Conservation (phyloP, 2,888 invertebrate species). For the Macaria notata region DNA sequence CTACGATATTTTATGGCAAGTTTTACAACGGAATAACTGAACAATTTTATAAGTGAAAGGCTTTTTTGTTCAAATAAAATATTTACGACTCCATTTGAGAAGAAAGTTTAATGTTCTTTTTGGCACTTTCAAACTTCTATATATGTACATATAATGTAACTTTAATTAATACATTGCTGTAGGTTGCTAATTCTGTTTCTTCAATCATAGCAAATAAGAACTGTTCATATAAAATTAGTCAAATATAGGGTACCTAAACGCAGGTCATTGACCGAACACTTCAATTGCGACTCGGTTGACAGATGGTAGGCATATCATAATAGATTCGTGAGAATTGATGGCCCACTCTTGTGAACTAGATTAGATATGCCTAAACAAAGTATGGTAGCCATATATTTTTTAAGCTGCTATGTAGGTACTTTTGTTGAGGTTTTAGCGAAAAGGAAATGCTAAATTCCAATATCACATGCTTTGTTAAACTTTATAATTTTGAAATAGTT, state of each 20-base stretch:
- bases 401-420: not conserved
- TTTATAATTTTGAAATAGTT: no score
- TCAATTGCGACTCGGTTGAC: slow-evolving; percentile 29
- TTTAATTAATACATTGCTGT: no score
- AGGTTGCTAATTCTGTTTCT: no score
- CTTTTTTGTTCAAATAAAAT: no score
- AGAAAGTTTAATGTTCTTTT: no score
- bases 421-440: not conserved
- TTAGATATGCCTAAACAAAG: slow-evolving; percentile 19
- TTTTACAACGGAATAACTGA: not conserved
- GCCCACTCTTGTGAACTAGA: slow-evolving; percentile 44
- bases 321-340: slow-evolving; percentile 49
- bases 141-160: no score
- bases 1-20: not conserved
- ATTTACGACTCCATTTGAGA: no score
- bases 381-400: slow-evolving; percentile 11
- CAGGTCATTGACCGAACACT: slow-evolving; percentile 28
- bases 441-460: no score
- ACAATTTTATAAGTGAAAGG: not conserved
- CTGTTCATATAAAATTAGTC: not conserved
- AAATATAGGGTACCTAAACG: slow-evolving; percentile 17
- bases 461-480: no score
- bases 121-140: no score
- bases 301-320: slow-evolving; percentile 47
- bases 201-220: no score